phyloP scores from a whole-genome alignment of 2,113 vertebrate species.

The Myiozetetes cayanensis region DNA sequence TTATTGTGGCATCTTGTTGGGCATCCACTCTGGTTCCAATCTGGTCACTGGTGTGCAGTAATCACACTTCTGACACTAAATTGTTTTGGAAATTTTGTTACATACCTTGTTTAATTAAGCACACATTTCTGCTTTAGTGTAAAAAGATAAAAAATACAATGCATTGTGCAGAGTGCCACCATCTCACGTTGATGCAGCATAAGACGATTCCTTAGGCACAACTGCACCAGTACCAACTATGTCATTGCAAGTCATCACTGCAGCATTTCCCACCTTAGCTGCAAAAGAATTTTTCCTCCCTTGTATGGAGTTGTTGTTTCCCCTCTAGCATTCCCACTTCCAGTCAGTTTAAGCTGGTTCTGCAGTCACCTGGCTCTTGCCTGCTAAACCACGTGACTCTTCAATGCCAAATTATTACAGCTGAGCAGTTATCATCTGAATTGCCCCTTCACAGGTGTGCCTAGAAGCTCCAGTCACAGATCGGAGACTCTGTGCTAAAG shows the following conservation, averaged over 20 bases:
- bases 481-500: not conserved
- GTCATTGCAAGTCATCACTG: not conserved
- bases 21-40: not conserved
- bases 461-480: not conserved
- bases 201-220: not conserved
- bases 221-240: not conserved
- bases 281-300: not conserved
- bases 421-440: not conserved
- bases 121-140: not conserved
- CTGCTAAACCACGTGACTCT: not conserved
- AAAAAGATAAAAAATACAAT: not conserved
- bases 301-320: not conserved
- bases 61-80: not conserved
- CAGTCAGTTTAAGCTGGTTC: not conserved
- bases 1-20: not conserved
- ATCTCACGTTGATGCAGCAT: fast-evolving
- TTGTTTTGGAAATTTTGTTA: not conserved
- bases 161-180: not conserved
- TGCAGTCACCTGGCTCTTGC: not conserved
- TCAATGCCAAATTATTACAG: not conserved
- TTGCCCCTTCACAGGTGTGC: not conserved
- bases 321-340: not conserved
- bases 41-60: not conserved
- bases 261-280: not conserved
- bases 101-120: not conserved